A percentile compares a stretch with the other conserved stretches of the same genome.
Conservation (phyloP, 2,888 invertebrate species). For the Pyrocoelia pectoralis region DNA sequence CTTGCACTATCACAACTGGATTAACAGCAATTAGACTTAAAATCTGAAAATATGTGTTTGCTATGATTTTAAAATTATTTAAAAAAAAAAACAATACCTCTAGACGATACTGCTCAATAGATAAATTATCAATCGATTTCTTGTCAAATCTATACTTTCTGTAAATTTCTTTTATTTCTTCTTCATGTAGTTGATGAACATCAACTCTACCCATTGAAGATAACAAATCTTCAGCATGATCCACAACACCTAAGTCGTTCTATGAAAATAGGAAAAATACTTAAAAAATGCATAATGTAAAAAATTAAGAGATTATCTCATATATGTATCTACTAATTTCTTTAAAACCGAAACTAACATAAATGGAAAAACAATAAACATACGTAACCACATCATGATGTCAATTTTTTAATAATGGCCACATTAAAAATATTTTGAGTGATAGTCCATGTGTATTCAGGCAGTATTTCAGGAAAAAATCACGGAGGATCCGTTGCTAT, state of each 20-base stretch:
- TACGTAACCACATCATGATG: too few relatives aligned
- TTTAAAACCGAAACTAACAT: too few relatives aligned
- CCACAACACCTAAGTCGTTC: slow-evolving; percentile 7
- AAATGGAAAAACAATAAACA: too few relatives aligned
- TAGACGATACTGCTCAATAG: slow-evolving; percentile 21
- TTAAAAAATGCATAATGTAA: background rate
- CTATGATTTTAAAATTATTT: background rate
- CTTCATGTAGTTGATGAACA: slow-evolving; percentile 11
- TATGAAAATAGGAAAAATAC: background rate
- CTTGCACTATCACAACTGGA: slow-evolving; percentile 82
- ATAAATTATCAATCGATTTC: background rate
- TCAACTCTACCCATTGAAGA: slow-evolving; percentile 17
- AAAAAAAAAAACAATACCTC: slow-evolving; percentile 17
- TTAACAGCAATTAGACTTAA: slow-evolving; percentile 22
- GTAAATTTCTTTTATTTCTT: slow-evolving; percentile 14
- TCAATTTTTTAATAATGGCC: too few relatives aligned
- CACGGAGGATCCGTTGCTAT: too few relatives aligned
- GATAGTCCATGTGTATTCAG: too few relatives aligned
- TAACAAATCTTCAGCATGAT: slow-evolving; percentile 20
- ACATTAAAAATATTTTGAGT: too few relatives aligned
- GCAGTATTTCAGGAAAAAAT: too few relatives aligned
- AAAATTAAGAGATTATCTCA: too few relatives aligned
- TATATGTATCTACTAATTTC: too few relatives aligned
- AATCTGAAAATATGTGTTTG: slow-evolving; percentile 22
- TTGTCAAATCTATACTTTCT: slow-evolving; percentile 28